Conservation (phyloP, 2,113 vertebrate species). For the Mystacornis crossleyi region DNA sequence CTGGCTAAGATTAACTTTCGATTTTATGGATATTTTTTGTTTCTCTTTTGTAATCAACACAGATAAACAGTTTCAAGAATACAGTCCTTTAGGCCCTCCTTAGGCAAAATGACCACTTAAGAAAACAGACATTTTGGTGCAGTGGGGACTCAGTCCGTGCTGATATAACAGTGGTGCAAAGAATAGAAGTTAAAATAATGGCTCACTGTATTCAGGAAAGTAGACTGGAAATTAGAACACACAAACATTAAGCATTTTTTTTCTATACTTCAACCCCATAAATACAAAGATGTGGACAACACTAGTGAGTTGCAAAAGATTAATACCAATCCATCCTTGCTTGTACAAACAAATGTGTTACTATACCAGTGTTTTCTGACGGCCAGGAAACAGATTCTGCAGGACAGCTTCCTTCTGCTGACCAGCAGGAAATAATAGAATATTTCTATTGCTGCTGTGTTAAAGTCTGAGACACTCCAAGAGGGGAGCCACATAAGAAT, state of each 20-base stretch:
- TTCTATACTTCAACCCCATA: constrained; percentile 21
- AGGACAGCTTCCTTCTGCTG: not conserved
- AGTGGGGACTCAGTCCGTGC: not conserved
- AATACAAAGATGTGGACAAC: constrained; percentile 11
- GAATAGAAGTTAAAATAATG: not conserved
- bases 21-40: constrained; percentile 24
- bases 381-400: constrained; percentile 36
- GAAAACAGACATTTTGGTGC: not conserved
- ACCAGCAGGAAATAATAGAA: constrained; percentile 48
- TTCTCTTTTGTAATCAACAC: constrained; percentile 16
- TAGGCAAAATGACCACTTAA: not conserved
- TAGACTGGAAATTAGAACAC: not conserved
- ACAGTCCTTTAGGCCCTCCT: not conserved
- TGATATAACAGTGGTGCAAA: not conserved
- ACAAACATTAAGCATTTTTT: not conserved
- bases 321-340: not conserved
- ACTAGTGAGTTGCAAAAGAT: not conserved
- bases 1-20: constrained; percentile 33
- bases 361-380: not conserved
- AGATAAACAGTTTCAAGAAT: constrained; percentile 26
- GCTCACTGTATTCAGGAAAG: not conserved
- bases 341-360: not conserved
- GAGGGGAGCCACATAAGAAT: not conserved
- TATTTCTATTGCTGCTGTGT: constrained; percentile 15
- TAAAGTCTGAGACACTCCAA: not conserved